These are phyloP conservation scores for Peromyscus nudipes DNA, from an alignment of 2,797 vertebrate genomes.

Conservation along the genomic window DNA sequence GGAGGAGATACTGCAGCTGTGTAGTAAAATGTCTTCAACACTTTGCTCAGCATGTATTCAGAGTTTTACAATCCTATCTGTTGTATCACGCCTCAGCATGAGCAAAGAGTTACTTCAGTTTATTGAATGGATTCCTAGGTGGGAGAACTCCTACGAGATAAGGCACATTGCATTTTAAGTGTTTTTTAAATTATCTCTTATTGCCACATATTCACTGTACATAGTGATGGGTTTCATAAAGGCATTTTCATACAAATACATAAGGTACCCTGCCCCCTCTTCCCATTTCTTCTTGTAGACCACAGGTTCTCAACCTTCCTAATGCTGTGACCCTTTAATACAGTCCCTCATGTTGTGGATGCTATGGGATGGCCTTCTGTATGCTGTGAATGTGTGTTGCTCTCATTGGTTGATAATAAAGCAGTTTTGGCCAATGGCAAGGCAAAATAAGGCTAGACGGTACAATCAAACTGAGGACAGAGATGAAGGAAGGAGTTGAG, in stretches of 20 bases:
- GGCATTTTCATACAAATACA: not conserved
- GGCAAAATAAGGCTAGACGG: too few relatives aligned
- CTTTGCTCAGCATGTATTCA: constrained; percentile 34
- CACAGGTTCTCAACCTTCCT: not conserved
- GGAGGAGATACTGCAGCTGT: constrained; percentile 46
- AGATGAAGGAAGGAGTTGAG: too few relatives aligned
- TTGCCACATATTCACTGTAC: not conserved
- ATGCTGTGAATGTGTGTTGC: too few relatives aligned
- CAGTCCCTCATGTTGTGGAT: not conserved
- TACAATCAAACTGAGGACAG: too few relatives aligned
- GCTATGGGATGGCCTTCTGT: too few relatives aligned
- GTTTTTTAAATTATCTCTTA: not conserved
- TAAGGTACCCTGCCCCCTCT: too few relatives aligned
- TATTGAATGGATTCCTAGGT: not conserved
- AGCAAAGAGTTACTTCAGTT: not conserved
- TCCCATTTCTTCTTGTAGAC: not conserved
- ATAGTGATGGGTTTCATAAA: not conserved
- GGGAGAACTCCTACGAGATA: not conserved
- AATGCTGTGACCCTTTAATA: not conserved
- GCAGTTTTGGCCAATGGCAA: too few relatives aligned
- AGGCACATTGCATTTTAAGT: not conserved
- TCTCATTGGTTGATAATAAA: too few relatives aligned
- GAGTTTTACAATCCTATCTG: not conserved
- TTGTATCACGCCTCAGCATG: not conserved
- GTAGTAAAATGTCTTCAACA: constrained; percentile 17